Conservation (phyloP, 2,888 invertebrate species). For the Siphonodentalium dalli region DNA sequence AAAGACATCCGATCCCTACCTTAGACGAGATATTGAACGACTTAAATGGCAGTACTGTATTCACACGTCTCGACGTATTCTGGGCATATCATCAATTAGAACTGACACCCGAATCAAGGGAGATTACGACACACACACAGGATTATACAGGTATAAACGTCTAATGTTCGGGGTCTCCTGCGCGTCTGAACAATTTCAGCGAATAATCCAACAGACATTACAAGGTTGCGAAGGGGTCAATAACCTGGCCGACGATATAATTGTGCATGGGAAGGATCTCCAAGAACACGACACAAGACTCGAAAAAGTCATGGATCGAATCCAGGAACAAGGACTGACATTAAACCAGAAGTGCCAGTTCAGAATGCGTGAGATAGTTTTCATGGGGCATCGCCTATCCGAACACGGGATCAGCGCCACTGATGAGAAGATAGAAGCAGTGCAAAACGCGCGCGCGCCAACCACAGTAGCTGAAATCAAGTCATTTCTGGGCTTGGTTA, state of each 20-base stretch:
- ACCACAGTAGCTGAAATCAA: no score
- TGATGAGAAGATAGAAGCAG: no score
- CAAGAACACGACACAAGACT: slow-evolving; percentile 29
- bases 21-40: neutral
- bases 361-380: slow-evolving; percentile 21
- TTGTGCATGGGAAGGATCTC: slow-evolving; percentile 26
- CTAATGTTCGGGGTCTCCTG: slow-evolving; percentile 14
- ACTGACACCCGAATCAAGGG: neutral
- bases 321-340: slow-evolving; percentile 27
- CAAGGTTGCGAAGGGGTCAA: slow-evolving; percentile 21
- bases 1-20: neutral
- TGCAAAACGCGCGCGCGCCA: no score
- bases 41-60: slow-evolving; percentile 1
- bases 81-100: slow-evolving; percentile 17
- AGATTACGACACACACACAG: slow-evolving; percentile 17
- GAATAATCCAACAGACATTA: slow-evolving; percentile 10
- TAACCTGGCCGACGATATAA: slow-evolving; percentile 27
- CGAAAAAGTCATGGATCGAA: slow-evolving; percentile 14
- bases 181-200: slow-evolving; percentile 4
- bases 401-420: no score
- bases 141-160: slow-evolving; percentile 14
- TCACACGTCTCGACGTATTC: slow-evolving; percentile 9
- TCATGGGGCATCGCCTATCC: no score
- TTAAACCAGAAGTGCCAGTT: slow-evolving; percentile 36
- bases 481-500: no score